Evolutionary conservation across 2,888 invertebrate species (phyloP).

Genomic region (Pecten maximus): DNA sequence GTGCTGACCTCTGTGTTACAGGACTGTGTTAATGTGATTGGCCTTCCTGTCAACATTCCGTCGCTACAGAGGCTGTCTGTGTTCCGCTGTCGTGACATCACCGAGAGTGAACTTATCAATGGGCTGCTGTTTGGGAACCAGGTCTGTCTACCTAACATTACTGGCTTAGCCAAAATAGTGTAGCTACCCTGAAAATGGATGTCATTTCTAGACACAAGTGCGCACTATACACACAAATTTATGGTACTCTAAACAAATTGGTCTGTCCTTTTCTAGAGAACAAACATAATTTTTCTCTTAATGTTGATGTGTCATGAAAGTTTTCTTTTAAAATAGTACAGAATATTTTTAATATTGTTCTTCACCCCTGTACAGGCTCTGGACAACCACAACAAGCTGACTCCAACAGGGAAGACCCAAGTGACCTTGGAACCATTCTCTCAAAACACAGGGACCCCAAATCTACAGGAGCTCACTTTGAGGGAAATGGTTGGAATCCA

Average conservation of each 20-base stretch:
- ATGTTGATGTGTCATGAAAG: no score
- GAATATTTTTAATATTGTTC: no score
- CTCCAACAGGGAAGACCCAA: background rate
- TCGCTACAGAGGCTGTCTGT: conserved; percentile 49
- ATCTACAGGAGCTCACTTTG: conserved; percentile 52
- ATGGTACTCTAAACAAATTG: no score
- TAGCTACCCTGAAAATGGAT: no score
- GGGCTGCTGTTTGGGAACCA: conserved; percentile 62
- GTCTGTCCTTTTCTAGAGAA: no score
- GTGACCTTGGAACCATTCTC: background rate
- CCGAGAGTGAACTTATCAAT: conserved; percentile 60
- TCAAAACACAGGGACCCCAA: conserved; percentile 54
- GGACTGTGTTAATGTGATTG: conserved; percentile 55
- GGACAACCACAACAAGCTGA: conserved; percentile 2
- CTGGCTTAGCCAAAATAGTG: no score
- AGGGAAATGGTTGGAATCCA: conserved; percentile 60
- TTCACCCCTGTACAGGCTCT: no score
- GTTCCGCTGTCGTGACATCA: conserved; percentile 57
- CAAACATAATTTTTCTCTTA: no score
- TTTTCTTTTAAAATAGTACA: no score
- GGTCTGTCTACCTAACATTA: conserved; percentile 48
- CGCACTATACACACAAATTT: no score
- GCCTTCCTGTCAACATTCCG: conserved; percentile 57
- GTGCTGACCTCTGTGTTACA: conserved; percentile 37
- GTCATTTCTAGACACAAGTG: no score